These are phyloP conservation scores for Amyelois transitella DNA, from an alignment of 1,140 invertebrate genomes.

Conservation along the genomic window DNA sequence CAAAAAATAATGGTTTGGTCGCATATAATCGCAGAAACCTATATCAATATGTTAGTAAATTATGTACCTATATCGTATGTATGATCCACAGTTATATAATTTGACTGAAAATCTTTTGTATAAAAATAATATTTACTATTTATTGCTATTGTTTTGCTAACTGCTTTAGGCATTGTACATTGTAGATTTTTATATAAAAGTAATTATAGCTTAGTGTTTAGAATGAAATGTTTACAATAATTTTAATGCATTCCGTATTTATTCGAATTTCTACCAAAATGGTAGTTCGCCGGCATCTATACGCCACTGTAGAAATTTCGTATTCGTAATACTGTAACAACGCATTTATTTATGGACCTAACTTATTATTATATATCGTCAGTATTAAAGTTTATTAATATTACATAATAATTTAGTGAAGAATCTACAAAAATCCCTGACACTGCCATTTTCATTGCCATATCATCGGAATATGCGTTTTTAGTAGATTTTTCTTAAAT, in stretches of 20 bases:
- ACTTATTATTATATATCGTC: slow-evolving; percentile 27
- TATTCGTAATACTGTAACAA: slow-evolving; percentile 24
- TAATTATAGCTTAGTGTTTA: slow-evolving; percentile 29
- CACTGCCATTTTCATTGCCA: slow-evolving; percentile 24
- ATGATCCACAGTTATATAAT: no score
- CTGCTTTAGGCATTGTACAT: slow-evolving; percentile 25
- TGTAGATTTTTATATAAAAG: slow-evolving; percentile 48
- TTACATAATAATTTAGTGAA: slow-evolving; percentile 11
- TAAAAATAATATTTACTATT: slow-evolving; percentile 32
- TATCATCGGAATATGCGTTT: slow-evolving; percentile 10
- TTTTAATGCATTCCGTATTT: slow-evolving; percentile 50
- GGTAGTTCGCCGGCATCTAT: no score
- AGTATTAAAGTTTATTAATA: slow-evolving; percentile 41
- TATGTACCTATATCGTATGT: no score
- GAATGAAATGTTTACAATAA: slow-evolving; percentile 16
- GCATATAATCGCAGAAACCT: no score
- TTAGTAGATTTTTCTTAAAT: slow-evolving; percentile 27
- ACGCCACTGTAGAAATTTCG: no score
- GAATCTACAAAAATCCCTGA: slow-evolving; percentile 12
- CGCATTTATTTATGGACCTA: slow-evolving; percentile 34
- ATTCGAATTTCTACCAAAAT: slow-evolving; percentile 35
- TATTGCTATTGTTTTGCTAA: slow-evolving; percentile 48
- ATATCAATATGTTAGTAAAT: no score
- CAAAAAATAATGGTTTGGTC: no score
- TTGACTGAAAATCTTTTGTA: slow-evolving; percentile 24